Evolutionary conservation across 53 echinoderm and acorn worm species (phyloP).

Genomic region (Paelopatides confundens): DNA sequence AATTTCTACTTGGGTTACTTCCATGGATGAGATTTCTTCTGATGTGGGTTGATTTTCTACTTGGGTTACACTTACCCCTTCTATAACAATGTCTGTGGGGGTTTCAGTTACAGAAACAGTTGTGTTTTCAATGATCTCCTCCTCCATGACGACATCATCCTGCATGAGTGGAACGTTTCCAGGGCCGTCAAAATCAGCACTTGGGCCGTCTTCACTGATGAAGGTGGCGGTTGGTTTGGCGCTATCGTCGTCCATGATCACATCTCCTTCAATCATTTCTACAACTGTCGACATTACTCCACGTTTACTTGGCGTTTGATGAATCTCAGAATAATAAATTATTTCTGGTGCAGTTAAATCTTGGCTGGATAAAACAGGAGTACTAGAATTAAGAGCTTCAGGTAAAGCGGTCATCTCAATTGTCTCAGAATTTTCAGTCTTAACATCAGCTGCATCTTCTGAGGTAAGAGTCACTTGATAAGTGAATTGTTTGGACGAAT

Average conservation of each 20-base stretch:
- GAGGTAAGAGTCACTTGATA: not conserved
- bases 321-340: not conserved
- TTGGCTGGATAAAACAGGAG: not conserved
- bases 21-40: not conserved
- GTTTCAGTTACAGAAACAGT: not conserved
- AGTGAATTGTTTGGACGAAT: not conserved
- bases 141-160: not conserved
- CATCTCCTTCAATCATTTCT: not conserved
- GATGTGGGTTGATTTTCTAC: not conserved
- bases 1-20: not conserved
- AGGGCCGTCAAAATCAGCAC: not conserved
- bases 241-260: not conserved
- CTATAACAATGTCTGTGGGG: not conserved
- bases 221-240: not conserved
- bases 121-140: not conserved
- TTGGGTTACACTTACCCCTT: not conserved
- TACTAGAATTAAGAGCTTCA: not conserved
- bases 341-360: not conserved
- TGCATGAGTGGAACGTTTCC: conserved; percentile 1
- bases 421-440: not conserved
- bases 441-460: not conserved
- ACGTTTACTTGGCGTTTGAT: not conserved
- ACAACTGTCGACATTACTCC: not conserved
- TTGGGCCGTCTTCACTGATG: not conserved
- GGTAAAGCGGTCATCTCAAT: not conserved